These are phyloP conservation scores for Champsocephalus esox DNA, from an alignment of 2,797 vertebrate genomes.

Conservation along the genomic window DNA sequence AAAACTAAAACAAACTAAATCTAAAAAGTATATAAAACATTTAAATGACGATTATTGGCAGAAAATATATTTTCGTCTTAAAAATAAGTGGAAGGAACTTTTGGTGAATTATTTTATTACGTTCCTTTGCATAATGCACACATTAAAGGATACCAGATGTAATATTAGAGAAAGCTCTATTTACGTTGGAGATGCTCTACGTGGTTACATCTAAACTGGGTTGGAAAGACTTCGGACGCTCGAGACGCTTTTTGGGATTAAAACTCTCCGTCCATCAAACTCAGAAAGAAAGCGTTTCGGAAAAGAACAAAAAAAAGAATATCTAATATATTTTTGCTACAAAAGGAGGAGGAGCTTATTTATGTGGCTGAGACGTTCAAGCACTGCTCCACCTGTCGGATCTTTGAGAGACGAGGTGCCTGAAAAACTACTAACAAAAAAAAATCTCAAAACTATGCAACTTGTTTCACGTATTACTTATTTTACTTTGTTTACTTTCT, in stretches of 20 bases:
- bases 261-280: slow-evolving; percentile 59
- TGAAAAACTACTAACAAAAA: slow-evolving; percentile 77
- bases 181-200: no score
- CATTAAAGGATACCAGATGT: no score
- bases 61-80: no score
- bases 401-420: slow-evolving; percentile 89
- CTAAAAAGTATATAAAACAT: no score
- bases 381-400: slow-evolving; percentile 64
- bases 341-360: slow-evolving; percentile 83
- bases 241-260: slow-evolving; percentile 31
- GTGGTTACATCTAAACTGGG: no score
- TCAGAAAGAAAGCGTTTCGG: slow-evolving; percentile 74
- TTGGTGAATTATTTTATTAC: no score
- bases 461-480: slow-evolving; percentile 88
- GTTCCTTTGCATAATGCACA: no score
- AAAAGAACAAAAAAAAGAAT: slow-evolving; percentile 69
- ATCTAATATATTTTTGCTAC: slow-evolving; percentile 91
- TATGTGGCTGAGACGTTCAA: slow-evolving; percentile 78
- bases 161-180: no score
- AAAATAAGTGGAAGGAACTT: no score
- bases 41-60: no score
- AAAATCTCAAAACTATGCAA: slow-evolving; percentile 97
- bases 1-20: no score
- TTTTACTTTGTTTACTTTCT: slow-evolving; percentile 83
- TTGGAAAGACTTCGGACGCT: neutral